phyloP scores from a whole-genome alignment of 2,888 invertebrate genomes.

The Nemoura dubitans region DNA sequence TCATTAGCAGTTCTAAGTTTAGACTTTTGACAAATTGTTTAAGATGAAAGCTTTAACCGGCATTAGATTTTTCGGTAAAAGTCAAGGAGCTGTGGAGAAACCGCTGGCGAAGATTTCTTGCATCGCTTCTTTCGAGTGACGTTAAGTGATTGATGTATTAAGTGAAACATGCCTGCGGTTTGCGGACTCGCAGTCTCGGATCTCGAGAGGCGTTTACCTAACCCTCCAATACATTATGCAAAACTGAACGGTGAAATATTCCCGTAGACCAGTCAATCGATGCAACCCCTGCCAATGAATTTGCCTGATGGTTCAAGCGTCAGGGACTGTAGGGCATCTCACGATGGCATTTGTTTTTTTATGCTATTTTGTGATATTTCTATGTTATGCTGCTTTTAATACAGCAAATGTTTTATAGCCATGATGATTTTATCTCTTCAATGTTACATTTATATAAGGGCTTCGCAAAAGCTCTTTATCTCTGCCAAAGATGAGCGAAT shows the following conservation, averaged over 20 bases:
- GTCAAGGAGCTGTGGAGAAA: background rate
- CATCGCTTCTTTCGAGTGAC: constrained; percentile 8
- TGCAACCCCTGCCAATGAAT: background rate
- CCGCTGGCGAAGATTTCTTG: constrained; percentile 5
- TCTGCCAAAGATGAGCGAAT: no score
- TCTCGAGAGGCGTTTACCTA: background rate
- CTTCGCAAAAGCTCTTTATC: no score
- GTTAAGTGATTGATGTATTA: constrained; percentile 19
- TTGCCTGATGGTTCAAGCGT: background rate
- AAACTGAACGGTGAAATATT: background rate
- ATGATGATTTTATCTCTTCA: no score
- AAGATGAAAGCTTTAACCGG: background rate
- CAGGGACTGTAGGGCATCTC: background rate
- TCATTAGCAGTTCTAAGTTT: background rate
- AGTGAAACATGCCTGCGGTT: constrained; percentile 17
- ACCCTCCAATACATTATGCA: constrained; percentile 30
- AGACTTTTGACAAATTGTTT: background rate
- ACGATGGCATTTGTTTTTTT: background rate
- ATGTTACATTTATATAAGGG: no score
- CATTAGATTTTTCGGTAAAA: constrained; percentile 12
- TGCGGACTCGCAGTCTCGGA: no score
- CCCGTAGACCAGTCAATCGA: background rate
- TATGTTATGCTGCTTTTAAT: no score
- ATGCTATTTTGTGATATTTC: no score
- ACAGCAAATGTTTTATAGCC: no score